A percentile compares a stretch with the other conserved stretches of the same genome.
Conservation (phyloP, 1,140 invertebrate genomes). For the Rhysida immarginata region DNA sequence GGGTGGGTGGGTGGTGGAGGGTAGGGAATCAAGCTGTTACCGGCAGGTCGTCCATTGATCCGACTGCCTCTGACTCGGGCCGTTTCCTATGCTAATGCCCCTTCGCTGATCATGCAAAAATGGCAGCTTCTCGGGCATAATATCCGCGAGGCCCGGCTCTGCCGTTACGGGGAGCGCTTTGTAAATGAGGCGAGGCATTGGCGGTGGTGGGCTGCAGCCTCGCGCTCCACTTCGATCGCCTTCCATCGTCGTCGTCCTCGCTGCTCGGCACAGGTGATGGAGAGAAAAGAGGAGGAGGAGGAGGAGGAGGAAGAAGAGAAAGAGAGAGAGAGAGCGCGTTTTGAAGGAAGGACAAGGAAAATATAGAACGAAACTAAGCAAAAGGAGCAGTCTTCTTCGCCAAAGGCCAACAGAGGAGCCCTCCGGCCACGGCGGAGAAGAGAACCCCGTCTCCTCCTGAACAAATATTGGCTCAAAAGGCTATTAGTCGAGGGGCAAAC, state of each 20-base stretch:
- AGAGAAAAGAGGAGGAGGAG: not conserved
- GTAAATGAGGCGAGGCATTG: no score
- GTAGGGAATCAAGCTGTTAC: no score
- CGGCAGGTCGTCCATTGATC: slow-evolving; percentile 1
- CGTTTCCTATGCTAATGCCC: not conserved
- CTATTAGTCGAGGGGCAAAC: no score
- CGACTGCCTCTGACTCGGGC: not conserved
- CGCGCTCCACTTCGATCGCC: not conserved
- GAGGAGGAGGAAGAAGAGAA: not conserved
- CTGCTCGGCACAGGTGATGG: not conserved
- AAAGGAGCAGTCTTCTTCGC: no score
- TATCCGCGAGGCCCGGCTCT: not conserved
- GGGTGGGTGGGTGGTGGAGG: no score
- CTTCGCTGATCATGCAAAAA: not conserved
- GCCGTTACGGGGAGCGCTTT: not conserved
- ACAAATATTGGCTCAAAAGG: no score
- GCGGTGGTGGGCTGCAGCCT: no score
- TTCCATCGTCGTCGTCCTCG: not conserved
- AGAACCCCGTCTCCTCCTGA: no score
- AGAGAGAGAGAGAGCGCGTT: not conserved
- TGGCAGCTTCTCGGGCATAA: slow-evolving; percentile 1
- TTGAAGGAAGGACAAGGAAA: not conserved
- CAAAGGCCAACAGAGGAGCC: no score
- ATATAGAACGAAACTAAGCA: no score
- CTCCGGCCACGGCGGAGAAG: no score